These are phyloP conservation scores for Hephaestus fuliginosus DNA, from an alignment of 2,797 vertebrate genomes.

Conservation along the genomic window DNA sequence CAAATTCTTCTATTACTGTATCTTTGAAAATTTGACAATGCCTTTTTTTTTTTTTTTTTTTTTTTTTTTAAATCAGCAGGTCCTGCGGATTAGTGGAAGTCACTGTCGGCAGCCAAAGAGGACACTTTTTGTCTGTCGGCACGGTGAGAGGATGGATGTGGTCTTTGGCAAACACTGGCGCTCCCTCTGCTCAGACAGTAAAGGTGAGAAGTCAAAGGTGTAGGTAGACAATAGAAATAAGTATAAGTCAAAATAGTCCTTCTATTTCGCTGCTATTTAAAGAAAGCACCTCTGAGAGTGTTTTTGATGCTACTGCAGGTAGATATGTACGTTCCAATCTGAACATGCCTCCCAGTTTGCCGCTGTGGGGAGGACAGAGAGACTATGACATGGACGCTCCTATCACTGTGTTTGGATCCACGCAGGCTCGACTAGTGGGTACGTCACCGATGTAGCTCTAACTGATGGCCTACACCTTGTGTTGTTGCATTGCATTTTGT, in stretches of 20 bases:
- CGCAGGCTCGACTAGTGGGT: slow-evolving; percentile 94
- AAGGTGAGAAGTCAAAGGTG: slow-evolving; percentile 85
- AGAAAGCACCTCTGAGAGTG: neutral
- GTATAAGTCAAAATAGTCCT: neutral
- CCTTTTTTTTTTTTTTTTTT: neutral
- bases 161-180: slow-evolving; percentile 98
- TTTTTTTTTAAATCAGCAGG: slow-evolving; percentile 74
- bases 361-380: slow-evolving; percentile 90
- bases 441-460: neutral
- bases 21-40: neutral
- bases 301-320: slow-evolving; percentile 78
- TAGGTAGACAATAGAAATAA: neutral
- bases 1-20: neutral
- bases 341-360: slow-evolving; percentile 94
- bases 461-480: neutral
- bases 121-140: slow-evolving; percentile 94
- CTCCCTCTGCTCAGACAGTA: slow-evolving; percentile 95
- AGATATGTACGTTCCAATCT: slow-evolving; percentile 94
- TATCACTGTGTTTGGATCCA: slow-evolving; percentile 95
- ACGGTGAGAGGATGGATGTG: slow-evolving; percentile 97
- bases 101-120: slow-evolving; percentile 89
- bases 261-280: neutral
- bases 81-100: slow-evolving; percentile 86
- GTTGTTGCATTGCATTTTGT: neutral
- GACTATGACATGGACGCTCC: slow-evolving; percentile 96